A percentile compares a stretch with the other conserved stretches of the same genome.
phyloP scores from a whole-genome alignment of 2,113 vertebrate species.

The Chlorodrepanis virens region DNA sequence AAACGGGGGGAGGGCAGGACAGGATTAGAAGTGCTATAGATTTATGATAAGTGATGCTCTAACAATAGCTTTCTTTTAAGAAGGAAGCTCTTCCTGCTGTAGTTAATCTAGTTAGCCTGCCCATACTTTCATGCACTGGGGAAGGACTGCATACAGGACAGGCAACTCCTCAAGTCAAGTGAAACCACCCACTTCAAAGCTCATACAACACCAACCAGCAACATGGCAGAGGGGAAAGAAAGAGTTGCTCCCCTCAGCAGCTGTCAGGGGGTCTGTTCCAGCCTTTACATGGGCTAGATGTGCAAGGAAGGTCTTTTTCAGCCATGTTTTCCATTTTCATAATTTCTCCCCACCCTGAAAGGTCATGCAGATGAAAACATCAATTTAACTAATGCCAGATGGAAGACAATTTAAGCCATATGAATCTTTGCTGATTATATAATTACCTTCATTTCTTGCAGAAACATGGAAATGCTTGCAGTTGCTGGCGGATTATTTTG shows the following conservation, averaged over 20 bases:
- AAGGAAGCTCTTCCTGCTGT: slow-evolving; percentile 13
- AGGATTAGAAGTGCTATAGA: background rate
- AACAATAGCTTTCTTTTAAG: slow-evolving; percentile 15
- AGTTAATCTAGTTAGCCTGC: background rate
- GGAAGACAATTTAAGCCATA: slow-evolving; percentile 24
- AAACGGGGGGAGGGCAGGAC: background rate
- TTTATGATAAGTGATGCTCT: background rate
- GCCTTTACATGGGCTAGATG: background rate
- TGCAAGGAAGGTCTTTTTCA: background rate
- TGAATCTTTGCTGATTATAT: slow-evolving; percentile 37
- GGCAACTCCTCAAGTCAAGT: background rate
- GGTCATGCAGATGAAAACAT: slow-evolving; percentile 27
- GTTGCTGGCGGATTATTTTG: background rate
- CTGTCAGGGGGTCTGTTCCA: background rate
- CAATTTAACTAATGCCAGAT: slow-evolving; percentile 45
- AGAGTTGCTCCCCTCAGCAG: background rate
- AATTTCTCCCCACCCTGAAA: background rate
- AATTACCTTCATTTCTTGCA: slow-evolving; percentile 17
- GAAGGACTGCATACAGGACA: background rate
- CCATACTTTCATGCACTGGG: background rate
- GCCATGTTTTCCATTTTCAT: background rate
- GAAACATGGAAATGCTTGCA: slow-evolving; percentile 19
- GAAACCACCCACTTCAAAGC: background rate
- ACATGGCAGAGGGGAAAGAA: background rate
- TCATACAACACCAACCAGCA: background rate